These are phyloP conservation scores for Chaetops frenatus DNA, from an alignment of 2,113 vertebrate genomes.

Conservation along the genomic window DNA sequence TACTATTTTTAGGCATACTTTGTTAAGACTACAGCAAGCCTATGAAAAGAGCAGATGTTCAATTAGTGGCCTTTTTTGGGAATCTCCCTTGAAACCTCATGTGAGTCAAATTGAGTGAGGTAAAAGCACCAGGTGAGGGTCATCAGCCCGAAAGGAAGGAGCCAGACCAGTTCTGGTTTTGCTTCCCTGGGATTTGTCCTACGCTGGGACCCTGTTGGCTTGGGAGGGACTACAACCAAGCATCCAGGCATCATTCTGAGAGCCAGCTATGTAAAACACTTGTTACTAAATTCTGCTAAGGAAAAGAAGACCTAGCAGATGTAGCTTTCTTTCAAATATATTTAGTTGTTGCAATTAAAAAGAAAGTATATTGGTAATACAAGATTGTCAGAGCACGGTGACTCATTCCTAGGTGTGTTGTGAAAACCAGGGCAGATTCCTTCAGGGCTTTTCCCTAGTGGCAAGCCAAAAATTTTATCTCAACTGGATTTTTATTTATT, in stretches of 20 bases:
- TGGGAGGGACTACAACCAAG: not conserved
- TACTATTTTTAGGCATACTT: conserved; percentile 36
- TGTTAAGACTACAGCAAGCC: not conserved
- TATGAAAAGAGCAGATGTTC: not conserved
- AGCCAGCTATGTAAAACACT: not conserved
- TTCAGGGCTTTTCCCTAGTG: not conserved
- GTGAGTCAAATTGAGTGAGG: not conserved
- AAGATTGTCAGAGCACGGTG: not conserved
- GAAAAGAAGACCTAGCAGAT: not conserved
- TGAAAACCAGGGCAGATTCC: not conserved
- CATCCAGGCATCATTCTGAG: not conserved
- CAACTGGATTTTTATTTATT: not conserved
- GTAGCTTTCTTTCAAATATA: not conserved
- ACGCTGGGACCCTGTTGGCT: not conserved
- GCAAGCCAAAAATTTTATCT: not conserved
- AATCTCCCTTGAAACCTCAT: not conserved
- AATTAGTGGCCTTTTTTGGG: not conserved
- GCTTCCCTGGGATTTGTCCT: not conserved
- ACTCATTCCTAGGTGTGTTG: not conserved
- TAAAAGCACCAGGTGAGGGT: not conserved
- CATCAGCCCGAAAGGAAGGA: not conserved
- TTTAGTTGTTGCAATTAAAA: not conserved
- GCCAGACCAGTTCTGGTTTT: not conserved
- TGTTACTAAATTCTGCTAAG: not conserved
- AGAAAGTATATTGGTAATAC: not conserved